Base-by-base conservation (phyloP, 2,888 invertebrate species). In the Callyntrura guangdongensis region DNA sequence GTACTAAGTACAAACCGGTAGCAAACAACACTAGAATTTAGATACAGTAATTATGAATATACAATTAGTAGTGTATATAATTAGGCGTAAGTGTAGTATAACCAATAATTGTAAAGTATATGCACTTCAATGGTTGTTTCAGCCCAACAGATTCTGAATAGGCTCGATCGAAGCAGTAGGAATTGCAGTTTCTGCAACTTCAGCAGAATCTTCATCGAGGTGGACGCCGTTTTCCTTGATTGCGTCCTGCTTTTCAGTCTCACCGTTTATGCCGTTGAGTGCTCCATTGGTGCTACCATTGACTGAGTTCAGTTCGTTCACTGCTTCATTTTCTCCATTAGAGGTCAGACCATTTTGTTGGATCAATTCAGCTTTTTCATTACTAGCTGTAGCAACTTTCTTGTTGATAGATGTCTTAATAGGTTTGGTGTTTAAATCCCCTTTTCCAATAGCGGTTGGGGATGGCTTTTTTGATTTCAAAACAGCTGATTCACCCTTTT, bases 401-500 rank as follows among this genome's bases (percentile, higher is more conserved):
- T 56, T 72, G 12, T 25, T 20, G 20, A n/a, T 53, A 8, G 27
- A 17, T 8, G 79, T 20, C 14, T 85, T 85, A 3, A 56, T 45
- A 11, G 47, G 1, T 20, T 86, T 87, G 20, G 20, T 20, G 0
- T 79, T 36, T 9, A 59, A 11, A 74, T 69, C 69, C n/a, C 36
- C 45, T 17, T 45, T 69, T 22, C 74, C 86, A 47, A 45, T n/a
- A 20, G 22, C 72, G 36, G 47, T 27, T 12, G 81, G 20, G 17
- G 20, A 2, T 20, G 87, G 87, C 61, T 88, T 89, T 9, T 81
- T 67, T 1, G 64, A 12, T 17, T 69, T 82, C 12, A 89, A 59
- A 5, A n/a, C 27, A 17, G 91, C 93, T 74, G 89, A 93, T 93
- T 92, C 94, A 91, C 93, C 91, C 91, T 94, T 93, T 89, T 79